Base-by-base conservation (phyloP, 2,888 invertebrate genomes). In the Erynnis tages region DNA sequence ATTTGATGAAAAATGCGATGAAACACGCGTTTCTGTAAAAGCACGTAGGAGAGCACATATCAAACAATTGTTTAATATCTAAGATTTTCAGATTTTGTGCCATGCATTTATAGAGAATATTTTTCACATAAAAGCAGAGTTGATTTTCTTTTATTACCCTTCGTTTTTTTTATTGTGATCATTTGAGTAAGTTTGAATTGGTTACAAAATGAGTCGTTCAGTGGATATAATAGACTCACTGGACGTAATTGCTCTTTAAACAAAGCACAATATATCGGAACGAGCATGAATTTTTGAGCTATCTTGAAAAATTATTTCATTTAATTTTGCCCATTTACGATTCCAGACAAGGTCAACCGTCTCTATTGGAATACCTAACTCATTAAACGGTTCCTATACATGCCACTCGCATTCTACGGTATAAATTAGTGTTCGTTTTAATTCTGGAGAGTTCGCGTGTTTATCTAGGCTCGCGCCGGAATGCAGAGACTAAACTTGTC, bases 401-500 rank as follows among this genome's bases (percentile, higher is more conserved):
- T 46, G 50, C 48, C 54, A 48, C 52, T 45, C 49, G 55, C 56
- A 61, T 58, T 61, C 55, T 56, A 29, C 27, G 17, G 35, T 29
- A 50, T 50, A 50, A 50, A 50, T 50, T 50, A 50, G 50, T 37
- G 43, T 43, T 50, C 50, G 43, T 21, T 43, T 50, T 50, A 50
- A 43, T 50, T 50, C 50, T 43, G 43, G 43, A 52, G 56, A 47
- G 44, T 55, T 45, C 47, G 62, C 65, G 53, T 65, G 65, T 67
- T 67, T 67, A 68, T 63, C 56, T 61, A 57, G 55, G 56, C 54
- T 50, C 55, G 43, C 55, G 59, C 53, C 57, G 67, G 71, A 71
- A 73, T 71, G 71, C 63, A 59, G 64, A 62, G 62, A 57, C 61
- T 54, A 50, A 57, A 43, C 35, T 41, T 60, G 66, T 64, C 56